Evolutionary conservation across 2,797 vertebrate species (phyloP).

Genomic region (Jordanella pulchra): DNA sequence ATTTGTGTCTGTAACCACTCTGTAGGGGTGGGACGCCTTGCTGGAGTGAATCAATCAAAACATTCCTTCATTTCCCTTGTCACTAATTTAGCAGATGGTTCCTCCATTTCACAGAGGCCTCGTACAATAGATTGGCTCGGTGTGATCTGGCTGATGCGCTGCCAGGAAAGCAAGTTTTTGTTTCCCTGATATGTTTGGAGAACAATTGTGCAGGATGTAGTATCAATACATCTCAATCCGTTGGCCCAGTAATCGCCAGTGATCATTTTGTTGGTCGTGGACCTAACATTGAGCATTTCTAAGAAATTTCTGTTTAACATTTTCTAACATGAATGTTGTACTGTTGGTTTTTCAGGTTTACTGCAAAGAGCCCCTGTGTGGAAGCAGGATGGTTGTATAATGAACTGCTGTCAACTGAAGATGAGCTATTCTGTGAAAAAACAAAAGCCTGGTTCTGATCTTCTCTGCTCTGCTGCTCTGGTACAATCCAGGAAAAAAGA

Average conservation of each 20-base stretch:
- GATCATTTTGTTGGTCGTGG: conserved; percentile 77
- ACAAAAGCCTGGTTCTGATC: not conserved
- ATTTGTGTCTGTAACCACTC: conserved; percentile 84
- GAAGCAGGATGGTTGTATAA: conserved; percentile 82
- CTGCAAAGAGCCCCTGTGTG: conserved; percentile 83
- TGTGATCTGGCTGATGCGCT: conserved; percentile 22
- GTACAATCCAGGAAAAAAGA: not conserved
- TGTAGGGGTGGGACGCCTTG: conserved; percentile 82
- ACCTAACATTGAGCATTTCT: not conserved
- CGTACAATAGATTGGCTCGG: conserved; percentile 40
- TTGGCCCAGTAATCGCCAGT: conserved; percentile 81
- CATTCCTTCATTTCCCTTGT: conserved; percentile 9
- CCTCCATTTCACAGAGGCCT: conserved; percentile 21
- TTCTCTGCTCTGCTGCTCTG: not conserved
- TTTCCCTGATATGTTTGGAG: conserved; percentile 67
- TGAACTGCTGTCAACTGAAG: conserved; percentile 74
- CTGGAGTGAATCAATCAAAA: conserved; percentile 77
- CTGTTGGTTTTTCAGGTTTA: conserved; percentile 77
- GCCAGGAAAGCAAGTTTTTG: conserved; percentile 29
- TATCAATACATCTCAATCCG: conserved; percentile 87
- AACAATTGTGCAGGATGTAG: conserved; percentile 88
- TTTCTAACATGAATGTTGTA: not conserved
- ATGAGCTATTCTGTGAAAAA: conserved; percentile 22
- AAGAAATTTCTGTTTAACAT: conserved; percentile 14
- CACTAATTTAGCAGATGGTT: conserved; percentile 34